These are phyloP conservation scores for Syngnathus acus DNA, from an alignment of 2,797 vertebrate genomes.

Conservation along the genomic window DNA sequence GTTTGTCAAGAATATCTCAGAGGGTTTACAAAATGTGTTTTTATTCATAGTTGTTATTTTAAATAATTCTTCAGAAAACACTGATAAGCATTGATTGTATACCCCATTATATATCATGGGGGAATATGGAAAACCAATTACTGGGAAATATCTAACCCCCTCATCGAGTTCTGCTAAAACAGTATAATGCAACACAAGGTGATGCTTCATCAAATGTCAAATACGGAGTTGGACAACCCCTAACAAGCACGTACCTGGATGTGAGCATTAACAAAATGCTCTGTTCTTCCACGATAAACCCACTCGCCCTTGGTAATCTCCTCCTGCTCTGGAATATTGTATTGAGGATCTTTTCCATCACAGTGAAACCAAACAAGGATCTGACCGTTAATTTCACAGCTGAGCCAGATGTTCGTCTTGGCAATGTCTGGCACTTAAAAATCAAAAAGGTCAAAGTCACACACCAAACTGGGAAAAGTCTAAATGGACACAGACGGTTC, in stretches of 20 bases:
- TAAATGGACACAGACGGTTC: not conserved
- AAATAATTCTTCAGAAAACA: too few species aligned
- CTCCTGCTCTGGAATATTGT: conserved; percentile 65
- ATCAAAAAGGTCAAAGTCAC: not conserved
- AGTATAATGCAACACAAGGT: too few species aligned
- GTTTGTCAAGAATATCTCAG: too few species aligned
- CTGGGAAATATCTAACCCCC: too few species aligned
- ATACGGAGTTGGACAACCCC: too few species aligned
- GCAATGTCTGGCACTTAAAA: conserved; percentile 71
- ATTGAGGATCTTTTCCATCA: conserved; percentile 53
- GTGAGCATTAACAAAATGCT: conserved; percentile 71
- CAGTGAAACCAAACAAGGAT: conserved; percentile 79
- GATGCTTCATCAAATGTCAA: too few species aligned
- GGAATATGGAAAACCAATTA: too few species aligned
- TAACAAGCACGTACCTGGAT: conserved; percentile 57
- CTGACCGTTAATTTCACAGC: conserved; percentile 66
- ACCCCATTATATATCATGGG: too few species aligned
- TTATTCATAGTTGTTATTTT: too few species aligned
- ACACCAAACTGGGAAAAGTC: not conserved
- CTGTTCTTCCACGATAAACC: conserved; percentile 69
- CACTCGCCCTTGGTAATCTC: conserved; percentile 64
- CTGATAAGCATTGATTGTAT: too few species aligned
- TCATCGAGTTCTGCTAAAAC: too few species aligned
- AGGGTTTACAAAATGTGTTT: too few species aligned
- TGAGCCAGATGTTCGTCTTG: conserved; percentile 65